A percentile compares a stretch with the other conserved stretches of the same genome.
Evolutionary conservation across 2,113 vertebrate species (phyloP).

Genomic region (Hyla sarda): DNA sequence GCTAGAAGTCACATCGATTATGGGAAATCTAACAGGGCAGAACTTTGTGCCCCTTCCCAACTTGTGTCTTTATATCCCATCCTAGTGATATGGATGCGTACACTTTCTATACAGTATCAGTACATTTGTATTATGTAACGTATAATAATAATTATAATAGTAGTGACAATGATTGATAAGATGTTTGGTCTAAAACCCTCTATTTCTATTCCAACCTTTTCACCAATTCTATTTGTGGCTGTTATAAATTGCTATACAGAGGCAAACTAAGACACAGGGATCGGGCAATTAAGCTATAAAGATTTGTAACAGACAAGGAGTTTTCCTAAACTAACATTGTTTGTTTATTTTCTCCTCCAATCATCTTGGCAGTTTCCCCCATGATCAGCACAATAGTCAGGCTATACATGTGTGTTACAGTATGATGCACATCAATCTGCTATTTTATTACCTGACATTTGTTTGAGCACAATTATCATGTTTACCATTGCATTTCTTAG

Average conservation of each 20-base stretch:
- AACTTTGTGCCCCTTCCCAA: too few relatives aligned
- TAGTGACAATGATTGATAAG: neutral
- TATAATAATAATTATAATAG: neutral
- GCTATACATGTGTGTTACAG: constrained; percentile 4
- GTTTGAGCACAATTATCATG: constrained; percentile 41
- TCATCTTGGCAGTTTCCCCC: neutral
- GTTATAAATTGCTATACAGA: neutral
- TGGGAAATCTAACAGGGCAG: too few relatives aligned
- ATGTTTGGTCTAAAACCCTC: neutral
- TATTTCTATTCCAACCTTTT: neutral
- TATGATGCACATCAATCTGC: constrained; percentile 29
- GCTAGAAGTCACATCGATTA: too few relatives aligned
- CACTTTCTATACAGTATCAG: neutral
- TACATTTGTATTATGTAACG: neutral
- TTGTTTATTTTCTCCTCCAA: constrained; percentile 17
- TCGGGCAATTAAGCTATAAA: constrained; percentile 8
- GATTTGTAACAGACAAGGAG: constrained; percentile 18
- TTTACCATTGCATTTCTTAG: constrained; percentile 22
- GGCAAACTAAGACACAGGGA: constrained; percentile 17
- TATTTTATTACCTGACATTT: constrained; percentile 16
- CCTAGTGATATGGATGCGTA: neutral
- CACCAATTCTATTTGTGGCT: constrained; percentile 15
- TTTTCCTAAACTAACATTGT: constrained; percentile 34
- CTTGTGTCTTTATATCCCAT: too few relatives aligned
- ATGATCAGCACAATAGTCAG: neutral